Evolutionary conservation across 2,888 invertebrate species (phyloP).

Genomic region (Caenorhabditis wallacei): DNA sequence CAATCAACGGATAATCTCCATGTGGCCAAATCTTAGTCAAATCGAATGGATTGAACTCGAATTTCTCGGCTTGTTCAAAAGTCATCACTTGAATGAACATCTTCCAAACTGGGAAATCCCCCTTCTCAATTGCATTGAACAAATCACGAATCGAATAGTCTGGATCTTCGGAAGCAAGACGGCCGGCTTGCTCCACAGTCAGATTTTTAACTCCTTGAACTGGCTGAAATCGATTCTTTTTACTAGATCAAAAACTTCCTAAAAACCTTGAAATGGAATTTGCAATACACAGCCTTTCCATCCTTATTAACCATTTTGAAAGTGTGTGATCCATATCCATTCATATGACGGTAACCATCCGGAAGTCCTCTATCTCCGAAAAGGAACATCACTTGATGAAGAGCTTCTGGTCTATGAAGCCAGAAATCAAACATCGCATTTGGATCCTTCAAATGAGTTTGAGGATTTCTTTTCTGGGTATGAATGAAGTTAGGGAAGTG

Average conservation of each 20-base stretch:
- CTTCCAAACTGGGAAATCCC: slow-evolving; percentile 85
- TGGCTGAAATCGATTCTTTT: slow-evolving; percentile 71
- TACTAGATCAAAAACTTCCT: too few relatives aligned
- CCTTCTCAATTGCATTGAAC: slow-evolving; percentile 84
- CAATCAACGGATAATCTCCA: slow-evolving; percentile 81
- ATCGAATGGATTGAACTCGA: slow-evolving; percentile 85
- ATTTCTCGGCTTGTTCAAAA: slow-evolving; percentile 84
- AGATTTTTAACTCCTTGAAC: slow-evolving; percentile 82
- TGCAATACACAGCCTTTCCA: slow-evolving; percentile 80
- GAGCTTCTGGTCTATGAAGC: slow-evolving; percentile 80
- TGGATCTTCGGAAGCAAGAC: slow-evolving; percentile 81
- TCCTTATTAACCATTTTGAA: slow-evolving; percentile 82
- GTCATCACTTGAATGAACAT: slow-evolving; percentile 85
- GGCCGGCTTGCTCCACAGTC: slow-evolving; percentile 73
- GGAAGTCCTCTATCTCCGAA: slow-evolving; percentile 84
- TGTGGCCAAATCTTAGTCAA: slow-evolving; percentile 84
- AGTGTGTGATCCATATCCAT: slow-evolving; percentile 83
- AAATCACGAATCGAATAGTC: slow-evolving; percentile 84
- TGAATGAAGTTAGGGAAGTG: slow-evolving; percentile 95
- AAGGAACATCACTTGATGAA: slow-evolving; percentile 83
- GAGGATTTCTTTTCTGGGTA: slow-evolving; percentile 95
- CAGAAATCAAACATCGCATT: slow-evolving; percentile 82
- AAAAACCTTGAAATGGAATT: slow-evolving; percentile 82
- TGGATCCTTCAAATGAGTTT: slow-evolving; percentile 87
- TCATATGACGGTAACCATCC: slow-evolving; percentile 80